Evolutionary conservation across 2,888 invertebrate species (phyloP), one percentile per base, ranked within the genome.

Genomic region (Lithophane ornitopus): DNA sequence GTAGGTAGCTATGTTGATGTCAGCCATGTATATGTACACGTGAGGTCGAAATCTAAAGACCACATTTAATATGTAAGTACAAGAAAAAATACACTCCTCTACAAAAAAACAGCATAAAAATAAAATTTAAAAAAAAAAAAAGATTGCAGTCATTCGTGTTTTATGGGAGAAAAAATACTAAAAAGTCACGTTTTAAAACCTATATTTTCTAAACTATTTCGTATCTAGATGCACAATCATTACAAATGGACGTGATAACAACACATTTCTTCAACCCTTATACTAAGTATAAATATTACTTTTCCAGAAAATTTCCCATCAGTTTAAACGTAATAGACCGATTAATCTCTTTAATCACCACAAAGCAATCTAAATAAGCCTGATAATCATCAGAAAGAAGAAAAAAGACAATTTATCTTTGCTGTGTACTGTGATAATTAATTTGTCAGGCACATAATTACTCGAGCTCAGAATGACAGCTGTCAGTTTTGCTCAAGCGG

Each of bases 381-480:
- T 41, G 67, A 70, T 70, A 22, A 72, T 28, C 28, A 34, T 59
- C 44, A n/a, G 39, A 59, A 58, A 58, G 44, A 49, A 66, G 22
- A 71, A 71, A 74, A 74, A 72, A 75, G 54, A 67, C 56, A 70
- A 86, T 76, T 66, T 66, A 71, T 78, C 59, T 75, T 68, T 46
- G 26, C n/a, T 44, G 49, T 72, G 7, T 61, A 49, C 54, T 62
- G 73, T 26, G 69, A 63, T 85, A 86, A 85, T 85, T 83, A 76
- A 78, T 85, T 82, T 74, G 72, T 77, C 73, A 63, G 70, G 16
- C 62, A 62, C 34, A 44, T 80, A 85, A 85, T 78, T 80, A 71
- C 71, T 72, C 12, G 49, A 46, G 59, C 65, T 28, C 19, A 41
- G 34, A 73, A 76, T 76, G 73, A 76, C 85, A 76, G 85, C 72